A percentile compares a stretch with the other conserved stretches of the same genome.
These are phyloP conservation scores for Parapsyche elsis DNA, from an alignment of 1,140 invertebrate genomes.

Conservation along the genomic window DNA sequence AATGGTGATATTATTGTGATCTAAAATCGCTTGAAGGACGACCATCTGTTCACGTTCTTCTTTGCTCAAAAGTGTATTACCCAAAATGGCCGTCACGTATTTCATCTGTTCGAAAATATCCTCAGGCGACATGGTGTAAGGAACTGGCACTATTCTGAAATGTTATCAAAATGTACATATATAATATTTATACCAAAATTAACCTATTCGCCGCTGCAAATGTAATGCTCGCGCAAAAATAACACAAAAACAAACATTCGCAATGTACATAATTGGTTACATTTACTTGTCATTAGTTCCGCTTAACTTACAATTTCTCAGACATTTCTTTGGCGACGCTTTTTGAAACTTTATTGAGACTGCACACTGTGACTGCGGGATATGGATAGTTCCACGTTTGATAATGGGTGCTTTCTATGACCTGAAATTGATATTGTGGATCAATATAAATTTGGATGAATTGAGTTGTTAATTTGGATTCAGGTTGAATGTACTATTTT, in stretches of 20 bases:
- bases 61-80: slow-evolving; percentile 45
- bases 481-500: no score
- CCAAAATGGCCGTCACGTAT: slow-evolving; percentile 59
- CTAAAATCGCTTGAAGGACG: slow-evolving; percentile 59
- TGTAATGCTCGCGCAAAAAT: background rate
- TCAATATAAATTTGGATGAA: no score
- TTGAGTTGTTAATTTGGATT: no score
- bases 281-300: background rate
- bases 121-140: slow-evolving; percentile 58
- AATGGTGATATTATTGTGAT: slow-evolving; percentile 61
- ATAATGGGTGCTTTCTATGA: slow-evolving; percentile 76
- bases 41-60: slow-evolving; percentile 57
- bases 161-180: no score
- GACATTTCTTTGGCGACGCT: slow-evolving; percentile 62
- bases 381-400: slow-evolving; percentile 79
- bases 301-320: slow-evolving; percentile 64
- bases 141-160: slow-evolving; percentile 1
- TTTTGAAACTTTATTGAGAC: slow-evolving; percentile 71
- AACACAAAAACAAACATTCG: background rate
- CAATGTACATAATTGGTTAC: background rate
- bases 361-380: slow-evolving; percentile 76
- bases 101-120: slow-evolving; percentile 59
- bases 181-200: no score
- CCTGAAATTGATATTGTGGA: slow-evolving; percentile 58
- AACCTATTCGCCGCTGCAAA: no score